Evolutionary conservation across 2,797 vertebrate genomes (phyloP).

Genomic region (Astyanax mexicanus): DNA sequence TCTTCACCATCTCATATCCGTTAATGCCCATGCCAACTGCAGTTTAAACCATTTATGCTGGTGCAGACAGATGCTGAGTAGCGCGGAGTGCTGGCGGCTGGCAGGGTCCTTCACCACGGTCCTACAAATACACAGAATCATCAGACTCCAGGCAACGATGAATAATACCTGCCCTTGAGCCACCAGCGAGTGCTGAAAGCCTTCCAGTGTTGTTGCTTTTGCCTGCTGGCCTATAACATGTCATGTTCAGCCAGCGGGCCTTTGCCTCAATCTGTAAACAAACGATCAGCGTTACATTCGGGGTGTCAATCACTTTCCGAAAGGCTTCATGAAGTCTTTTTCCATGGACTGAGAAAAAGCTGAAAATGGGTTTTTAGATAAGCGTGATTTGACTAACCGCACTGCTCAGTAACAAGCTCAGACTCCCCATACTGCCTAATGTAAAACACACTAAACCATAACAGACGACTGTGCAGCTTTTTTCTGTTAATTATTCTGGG

Average conservation of each 20-base stretch:
- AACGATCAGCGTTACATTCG: constrained; percentile 29
- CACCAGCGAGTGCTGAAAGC: constrained; percentile 41
- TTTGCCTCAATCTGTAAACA: constrained; percentile 47
- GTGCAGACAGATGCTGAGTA: constrained; percentile 52
- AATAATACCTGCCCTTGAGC: constrained; percentile 52
- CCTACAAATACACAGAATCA: constrained; percentile 53
- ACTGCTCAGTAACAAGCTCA: constrained; percentile 13
- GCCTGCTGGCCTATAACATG: constrained; percentile 41
- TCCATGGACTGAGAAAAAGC: constrained; percentile 18
- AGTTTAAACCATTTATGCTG: constrained; percentile 42
- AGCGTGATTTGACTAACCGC: constrained; percentile 40
- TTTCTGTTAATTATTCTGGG: constrained; percentile 18
- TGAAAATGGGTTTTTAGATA: constrained; percentile 43
- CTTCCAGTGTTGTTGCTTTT: constrained; percentile 43
- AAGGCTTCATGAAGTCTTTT: constrained; percentile 29
- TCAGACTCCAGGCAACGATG: constrained; percentile 32
- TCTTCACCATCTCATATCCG: constrained; percentile 64
- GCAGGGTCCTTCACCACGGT: constrained; percentile 35
- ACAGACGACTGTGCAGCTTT: constrained; percentile 19
- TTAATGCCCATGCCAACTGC: constrained; percentile 38
- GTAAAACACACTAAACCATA: constrained; percentile 54
- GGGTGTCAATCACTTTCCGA: constrained; percentile 41
- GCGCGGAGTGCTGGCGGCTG: constrained; percentile 38
- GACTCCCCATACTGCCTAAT: constrained; percentile 47
- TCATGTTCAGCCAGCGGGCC: constrained; percentile 27